These are phyloP conservation scores for Tinea trinotella DNA, from an alignment of 2,888 invertebrate genomes.

Conservation along the genomic window DNA sequence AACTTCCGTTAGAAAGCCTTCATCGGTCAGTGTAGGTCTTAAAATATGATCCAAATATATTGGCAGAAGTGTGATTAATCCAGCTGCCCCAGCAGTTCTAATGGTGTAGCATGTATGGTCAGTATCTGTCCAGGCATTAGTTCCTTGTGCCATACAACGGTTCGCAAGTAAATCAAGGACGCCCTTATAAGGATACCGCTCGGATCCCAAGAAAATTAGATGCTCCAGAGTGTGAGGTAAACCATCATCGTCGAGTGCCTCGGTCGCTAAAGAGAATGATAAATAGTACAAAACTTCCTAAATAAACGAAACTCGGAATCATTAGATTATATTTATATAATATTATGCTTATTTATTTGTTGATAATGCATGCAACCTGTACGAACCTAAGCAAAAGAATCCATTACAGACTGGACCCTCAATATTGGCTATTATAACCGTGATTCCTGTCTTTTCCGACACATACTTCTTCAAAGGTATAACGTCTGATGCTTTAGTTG, in stretches of 20 bases:
- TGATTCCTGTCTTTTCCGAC: conserved; percentile 84
- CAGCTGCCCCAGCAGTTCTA: conserved; percentile 85
- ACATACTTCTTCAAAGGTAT: conserved; percentile 87
- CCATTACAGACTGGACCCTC: conserved; percentile 94
- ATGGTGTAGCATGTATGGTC: conserved; percentile 94
- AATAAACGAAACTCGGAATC: conserved; percentile 17
- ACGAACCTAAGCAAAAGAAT: conserved; percentile 86
- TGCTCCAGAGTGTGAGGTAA: conserved; percentile 94
- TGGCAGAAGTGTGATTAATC: conserved; percentile 90
- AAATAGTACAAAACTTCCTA: background rate
- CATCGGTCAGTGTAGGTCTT: conserved; percentile 85
- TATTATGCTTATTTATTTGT: background rate
- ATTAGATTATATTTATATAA: conserved; percentile 15
- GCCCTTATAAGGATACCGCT: conserved; percentile 91
- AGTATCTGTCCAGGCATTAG: conserved; percentile 90
- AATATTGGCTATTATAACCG: conserved; percentile 86
- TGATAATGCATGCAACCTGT: background rate
- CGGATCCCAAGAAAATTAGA: conserved; percentile 91
- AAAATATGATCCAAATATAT: conserved; percentile 93
- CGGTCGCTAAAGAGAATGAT: conserved; percentile 78
- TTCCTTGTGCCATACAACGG: conserved; percentile 90
- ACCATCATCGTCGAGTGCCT: conserved; percentile 93
- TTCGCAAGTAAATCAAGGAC: conserved; percentile 91
- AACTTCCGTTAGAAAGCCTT: conserved; percentile 90
- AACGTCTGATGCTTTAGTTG: conserved; percentile 78